These are phyloP conservation scores for Eupithecia abbreviata DNA, from an alignment of 2,888 invertebrate species.

Conservation along the genomic window DNA sequence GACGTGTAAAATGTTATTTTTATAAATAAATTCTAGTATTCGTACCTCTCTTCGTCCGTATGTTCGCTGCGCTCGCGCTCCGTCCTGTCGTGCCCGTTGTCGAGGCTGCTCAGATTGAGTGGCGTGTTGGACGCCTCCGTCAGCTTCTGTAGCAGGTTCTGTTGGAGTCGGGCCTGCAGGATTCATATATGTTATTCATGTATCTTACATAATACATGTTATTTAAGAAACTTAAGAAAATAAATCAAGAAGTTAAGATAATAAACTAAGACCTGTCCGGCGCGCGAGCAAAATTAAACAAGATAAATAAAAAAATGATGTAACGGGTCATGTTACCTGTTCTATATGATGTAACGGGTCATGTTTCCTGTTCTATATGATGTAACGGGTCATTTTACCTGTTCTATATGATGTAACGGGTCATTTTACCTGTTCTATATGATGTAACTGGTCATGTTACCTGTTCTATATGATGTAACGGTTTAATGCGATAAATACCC, in stretches of 20 bases:
- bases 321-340: conserved; percentile 23
- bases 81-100: conserved; percentile 43
- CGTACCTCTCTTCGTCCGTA: conserved; percentile 38
- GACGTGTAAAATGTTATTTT: no score
- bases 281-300: no score
- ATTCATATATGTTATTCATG: neutral
- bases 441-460: conserved; percentile 40
- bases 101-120: conserved; percentile 75
- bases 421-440: neutral
- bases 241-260: no score
- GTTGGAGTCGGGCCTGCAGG: conserved; percentile 70
- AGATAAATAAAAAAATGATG: no score
- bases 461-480: conserved; percentile 32
- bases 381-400: conserved; percentile 48
- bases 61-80: conserved; percentile 12
- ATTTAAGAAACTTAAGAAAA: neutral
- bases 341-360: conserved; percentile 72
- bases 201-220: conserved; percentile 42
- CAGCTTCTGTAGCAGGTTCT: conserved; percentile 73
- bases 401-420: conserved; percentile 32
- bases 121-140: conserved; percentile 78
- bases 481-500: conserved; percentile 36
- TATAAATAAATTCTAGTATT: no score
- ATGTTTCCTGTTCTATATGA: conserved; percentile 60
- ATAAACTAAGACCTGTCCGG: no score